Evolutionary conservation across 35 echinoderm and acorn worm genomes (phyloP).

Genomic region (Heliocidaris erythrogramma): DNA sequence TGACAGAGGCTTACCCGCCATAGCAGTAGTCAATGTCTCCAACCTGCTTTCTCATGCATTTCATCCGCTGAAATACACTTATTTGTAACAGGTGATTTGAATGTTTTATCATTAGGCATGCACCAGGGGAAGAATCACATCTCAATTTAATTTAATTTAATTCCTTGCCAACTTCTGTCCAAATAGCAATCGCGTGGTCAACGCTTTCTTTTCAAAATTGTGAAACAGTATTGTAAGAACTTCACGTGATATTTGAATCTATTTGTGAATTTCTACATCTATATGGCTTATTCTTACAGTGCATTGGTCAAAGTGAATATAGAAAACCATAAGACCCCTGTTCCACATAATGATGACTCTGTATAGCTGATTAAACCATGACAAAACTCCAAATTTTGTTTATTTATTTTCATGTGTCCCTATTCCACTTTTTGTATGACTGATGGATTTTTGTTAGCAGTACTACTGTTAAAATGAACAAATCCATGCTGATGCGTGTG

Average conservation of each 20-base stretch:
- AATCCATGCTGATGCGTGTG: background rate
- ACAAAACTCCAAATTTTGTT: background rate
- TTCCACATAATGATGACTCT: no score
- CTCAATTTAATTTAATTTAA: no score
- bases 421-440: background rate
- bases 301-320: no score
- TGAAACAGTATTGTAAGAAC: no score
- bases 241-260: no score
- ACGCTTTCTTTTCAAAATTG: no score
- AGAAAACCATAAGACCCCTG: no score
- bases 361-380: background rate
- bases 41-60: no score
- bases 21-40: background rate
- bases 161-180: no score
- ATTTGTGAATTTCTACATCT: no score
- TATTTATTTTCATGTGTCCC: background rate
- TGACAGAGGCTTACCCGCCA: background rate
- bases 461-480: background rate
- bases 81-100: background rate
- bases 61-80: background rate
- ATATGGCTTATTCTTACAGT: no score
- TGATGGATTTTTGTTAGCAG: background rate
- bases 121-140: background rate
- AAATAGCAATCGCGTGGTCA: no score
- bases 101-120: background rate